Evolutionary conservation across 2,113 vertebrate genomes (phyloP), one percentile per base, ranked within the genome.

Genomic region (Vanacampus margaritifer): DNA sequence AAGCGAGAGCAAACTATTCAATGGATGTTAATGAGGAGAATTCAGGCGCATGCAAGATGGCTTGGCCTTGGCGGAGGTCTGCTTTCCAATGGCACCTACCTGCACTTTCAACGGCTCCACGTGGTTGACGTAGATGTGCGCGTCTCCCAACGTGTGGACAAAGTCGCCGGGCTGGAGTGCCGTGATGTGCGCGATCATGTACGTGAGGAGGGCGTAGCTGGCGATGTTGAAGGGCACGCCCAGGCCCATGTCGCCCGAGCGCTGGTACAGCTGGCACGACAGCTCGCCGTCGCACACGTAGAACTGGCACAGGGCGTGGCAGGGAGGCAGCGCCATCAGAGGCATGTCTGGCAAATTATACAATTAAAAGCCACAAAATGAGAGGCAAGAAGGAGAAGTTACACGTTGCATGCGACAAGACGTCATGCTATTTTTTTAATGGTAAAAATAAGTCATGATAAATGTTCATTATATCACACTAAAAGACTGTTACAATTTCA

Each of bases 211-310:
- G 3, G 97, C 90, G 1, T 98, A 98, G 91, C 97, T 99, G 89
- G 96, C 96, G 6, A 98, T 95, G 81, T 98, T 99, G 86, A 99
- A 99, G 32, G 97, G 97, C 46, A 99, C 96, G 0, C 97, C 97
- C 7, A 99, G 91, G 13, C 97, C 97, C 92, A 99, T 98, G 69
- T 99, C 97, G 61, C 93, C 96, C 0, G 97, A 98, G 60, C 97
- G 91, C 88, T 99, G 97, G 84, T 98, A 99, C 53, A 98, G 89
- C 82, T 98, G 97, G 78, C 97, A 98, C 0, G 97, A 99, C 67
- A 99, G 73, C 90, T 99, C 96, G 2, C 95, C 94, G 0, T 96
- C 91, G 0, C 90, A 83, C 70, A 98, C 94, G 2, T 97, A 98
- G 88, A 99, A 99, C 90, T 99, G 97, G 80, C 96, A 98, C 45